These are phyloP conservation scores for Syrrhaptes paradoxus DNA, from an alignment of 2,113 vertebrate genomes.

Conservation along the genomic window DNA sequence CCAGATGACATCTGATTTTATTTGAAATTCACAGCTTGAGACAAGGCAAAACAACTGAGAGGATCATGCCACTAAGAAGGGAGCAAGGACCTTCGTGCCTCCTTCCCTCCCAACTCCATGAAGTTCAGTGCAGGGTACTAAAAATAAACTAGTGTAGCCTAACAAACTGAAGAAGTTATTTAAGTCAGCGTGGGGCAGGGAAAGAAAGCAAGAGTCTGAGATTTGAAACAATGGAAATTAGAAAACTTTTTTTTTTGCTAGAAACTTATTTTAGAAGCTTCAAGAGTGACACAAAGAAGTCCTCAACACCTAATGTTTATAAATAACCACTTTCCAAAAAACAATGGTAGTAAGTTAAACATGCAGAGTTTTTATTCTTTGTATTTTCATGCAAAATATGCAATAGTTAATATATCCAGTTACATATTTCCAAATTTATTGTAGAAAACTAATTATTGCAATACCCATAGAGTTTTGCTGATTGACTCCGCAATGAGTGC, in stretches of 20 bases:
- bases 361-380: background rate
- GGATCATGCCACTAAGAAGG: background rate
- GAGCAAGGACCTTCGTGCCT: background rate
- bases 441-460: background rate
- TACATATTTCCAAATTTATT: background rate
- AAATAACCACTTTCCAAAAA: background rate
- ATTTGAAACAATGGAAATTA: background rate
- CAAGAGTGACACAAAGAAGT: background rate
- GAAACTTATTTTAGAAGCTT: background rate
- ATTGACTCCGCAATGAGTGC: background rate
- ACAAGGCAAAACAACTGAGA: background rate
- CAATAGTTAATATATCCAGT: background rate
- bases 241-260: background rate
- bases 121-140: background rate
- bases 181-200: background rate
- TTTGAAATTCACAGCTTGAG: background rate
- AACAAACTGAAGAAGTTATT: background rate
- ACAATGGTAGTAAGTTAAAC: background rate
- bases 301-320: background rate
- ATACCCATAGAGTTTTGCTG: background rate
- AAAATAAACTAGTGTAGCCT: background rate
- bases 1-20: background rate
- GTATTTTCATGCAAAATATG: constrained; percentile 5
- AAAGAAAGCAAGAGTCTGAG: background rate
- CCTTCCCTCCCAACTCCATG: background rate